These are phyloP conservation scores for Anadara kagoshimensis DNA, from an alignment of 1,140 invertebrate species.

Conservation along the genomic window DNA sequence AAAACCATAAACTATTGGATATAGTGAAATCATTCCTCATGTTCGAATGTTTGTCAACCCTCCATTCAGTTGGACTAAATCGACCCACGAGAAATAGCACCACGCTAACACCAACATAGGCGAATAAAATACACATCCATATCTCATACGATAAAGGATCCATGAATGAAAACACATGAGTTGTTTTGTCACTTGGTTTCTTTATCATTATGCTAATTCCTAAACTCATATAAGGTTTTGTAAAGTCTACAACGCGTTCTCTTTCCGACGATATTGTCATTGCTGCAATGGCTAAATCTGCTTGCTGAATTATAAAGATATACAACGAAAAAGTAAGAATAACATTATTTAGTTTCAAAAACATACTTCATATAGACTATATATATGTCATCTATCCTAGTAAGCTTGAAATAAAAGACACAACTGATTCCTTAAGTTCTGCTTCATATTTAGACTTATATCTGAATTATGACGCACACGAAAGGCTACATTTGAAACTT, in stretches of 20 bases:
- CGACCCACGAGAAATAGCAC: constrained; percentile 94
- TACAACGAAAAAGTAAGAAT: neutral
- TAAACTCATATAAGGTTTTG: constrained; percentile 73
- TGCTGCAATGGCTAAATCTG: constrained; percentile 71
- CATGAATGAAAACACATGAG: constrained; percentile 96
- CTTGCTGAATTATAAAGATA: constrained; percentile 56
- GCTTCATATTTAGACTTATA: no score
- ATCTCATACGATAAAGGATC: constrained; percentile 98
- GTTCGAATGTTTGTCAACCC: constrained; percentile 77
- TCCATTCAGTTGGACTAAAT: constrained; percentile 97
- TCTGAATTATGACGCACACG: no score
- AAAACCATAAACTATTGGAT: constrained; percentile 92
- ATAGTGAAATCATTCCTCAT: constrained; percentile 98
- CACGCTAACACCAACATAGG: constrained; percentile 88
- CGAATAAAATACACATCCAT: constrained; percentile 94
- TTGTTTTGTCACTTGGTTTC: constrained; percentile 92
- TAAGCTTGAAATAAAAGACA: no score
- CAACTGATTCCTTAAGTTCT: no score
- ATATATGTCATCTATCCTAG: no score
- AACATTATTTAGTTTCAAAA: neutral
- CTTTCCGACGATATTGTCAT: constrained; percentile 71
- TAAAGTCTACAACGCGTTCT: constrained; percentile 72
- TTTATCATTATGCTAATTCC: constrained; percentile 87
- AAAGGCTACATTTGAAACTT: no score
- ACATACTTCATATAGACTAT: neutral